Conservation (phyloP, 2,888 invertebrate species). For the Erpobdella octoculata region DNA sequence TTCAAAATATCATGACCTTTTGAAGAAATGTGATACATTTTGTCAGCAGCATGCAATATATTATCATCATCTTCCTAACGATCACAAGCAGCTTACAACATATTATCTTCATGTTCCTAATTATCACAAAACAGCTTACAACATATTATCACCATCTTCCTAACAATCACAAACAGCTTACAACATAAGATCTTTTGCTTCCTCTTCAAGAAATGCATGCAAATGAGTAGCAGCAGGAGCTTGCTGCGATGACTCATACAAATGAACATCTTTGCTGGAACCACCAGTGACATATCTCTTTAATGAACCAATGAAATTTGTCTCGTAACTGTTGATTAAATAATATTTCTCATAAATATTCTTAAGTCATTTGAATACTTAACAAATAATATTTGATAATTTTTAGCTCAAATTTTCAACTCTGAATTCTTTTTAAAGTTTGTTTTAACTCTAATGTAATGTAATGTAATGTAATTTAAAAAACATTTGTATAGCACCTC, state of each 20-base stretch:
- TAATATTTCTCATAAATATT: background rate
- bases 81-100: no score
- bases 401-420: background rate
- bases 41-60: no score
- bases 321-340: conserved; percentile 43
- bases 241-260: background rate
- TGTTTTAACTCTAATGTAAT: background rate
- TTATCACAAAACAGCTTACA: no score
- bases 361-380: background rate
- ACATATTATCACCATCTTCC: no score
- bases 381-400: background rate
- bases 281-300: conserved; percentile 45
- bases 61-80: no score
- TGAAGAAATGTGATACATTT: no score
- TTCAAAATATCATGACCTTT: no score
- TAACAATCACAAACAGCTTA: background rate
- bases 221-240: background rate
- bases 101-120: no score
- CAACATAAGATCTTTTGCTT: background rate
- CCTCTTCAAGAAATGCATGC: background rate
- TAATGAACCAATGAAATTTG: conserved; percentile 42
- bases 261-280: conserved; percentile 42
- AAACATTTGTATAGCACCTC: no score
- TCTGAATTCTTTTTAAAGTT: background rate
- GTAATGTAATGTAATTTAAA: no score